phyloP scores from a whole-genome alignment of 2,113 vertebrate species.

The Oenanthe melanoleuca region DNA sequence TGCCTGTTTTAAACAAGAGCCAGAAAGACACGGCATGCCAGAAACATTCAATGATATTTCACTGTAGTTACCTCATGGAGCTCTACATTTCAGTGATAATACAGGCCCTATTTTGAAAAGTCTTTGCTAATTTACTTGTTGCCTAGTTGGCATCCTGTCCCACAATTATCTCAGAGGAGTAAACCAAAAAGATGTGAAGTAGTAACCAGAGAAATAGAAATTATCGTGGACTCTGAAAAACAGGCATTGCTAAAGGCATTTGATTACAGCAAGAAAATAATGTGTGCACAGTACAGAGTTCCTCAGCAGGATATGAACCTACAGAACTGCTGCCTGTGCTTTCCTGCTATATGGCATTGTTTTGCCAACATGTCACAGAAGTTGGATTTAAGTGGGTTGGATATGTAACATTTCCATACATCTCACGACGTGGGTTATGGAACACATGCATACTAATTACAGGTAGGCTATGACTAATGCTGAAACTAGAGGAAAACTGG shows the following conservation, averaged over 20 bases:
- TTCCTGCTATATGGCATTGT: neutral
- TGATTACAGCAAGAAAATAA: neutral
- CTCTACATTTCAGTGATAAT: neutral
- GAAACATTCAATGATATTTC: neutral
- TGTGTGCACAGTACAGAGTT: neutral
- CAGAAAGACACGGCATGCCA: neutral
- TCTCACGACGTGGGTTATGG: neutral
- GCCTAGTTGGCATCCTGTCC: neutral
- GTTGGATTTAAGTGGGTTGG: neutral
- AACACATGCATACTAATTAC: neutral
- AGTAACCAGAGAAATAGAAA: neutral
- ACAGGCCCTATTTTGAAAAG: neutral
- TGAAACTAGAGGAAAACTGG: neutral
- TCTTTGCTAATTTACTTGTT: neutral
- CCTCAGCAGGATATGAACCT: neutral
- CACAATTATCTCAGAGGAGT: neutral
- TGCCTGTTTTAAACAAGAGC: neutral
- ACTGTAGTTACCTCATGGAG: neutral
- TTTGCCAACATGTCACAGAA: neutral
- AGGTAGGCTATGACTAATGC: neutral
- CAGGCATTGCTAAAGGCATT: neutral
- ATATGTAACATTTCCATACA: neutral
- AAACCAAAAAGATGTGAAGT: neutral
- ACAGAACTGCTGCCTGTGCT: neutral
- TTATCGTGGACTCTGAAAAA: neutral